phyloP scores from a whole-genome alignment of 2,113 vertebrate species.

The Mus spicilegus region DNA sequence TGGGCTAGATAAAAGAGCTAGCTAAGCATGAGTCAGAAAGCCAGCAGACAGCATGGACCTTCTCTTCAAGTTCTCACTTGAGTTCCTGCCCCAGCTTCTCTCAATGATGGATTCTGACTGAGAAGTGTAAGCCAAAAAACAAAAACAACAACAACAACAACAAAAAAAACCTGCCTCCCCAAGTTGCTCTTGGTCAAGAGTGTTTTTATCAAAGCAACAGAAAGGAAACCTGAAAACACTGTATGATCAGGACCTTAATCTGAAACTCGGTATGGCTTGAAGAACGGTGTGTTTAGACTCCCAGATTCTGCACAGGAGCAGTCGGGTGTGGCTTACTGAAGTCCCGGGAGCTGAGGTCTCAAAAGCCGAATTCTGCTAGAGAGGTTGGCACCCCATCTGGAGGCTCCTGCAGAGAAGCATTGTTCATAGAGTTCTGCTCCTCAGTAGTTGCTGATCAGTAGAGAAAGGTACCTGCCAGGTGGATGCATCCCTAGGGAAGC shows the following conservation, averaged over 20 bases:
- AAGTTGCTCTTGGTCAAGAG: neutral
- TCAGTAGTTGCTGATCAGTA: neutral
- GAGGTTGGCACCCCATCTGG: too few relatives aligned
- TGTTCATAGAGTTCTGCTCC: neutral
- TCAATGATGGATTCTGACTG: neutral
- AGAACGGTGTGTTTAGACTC: fast-evolving
- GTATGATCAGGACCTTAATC: neutral
- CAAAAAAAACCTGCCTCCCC: too few relatives aligned
- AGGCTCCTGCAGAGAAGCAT: neutral
- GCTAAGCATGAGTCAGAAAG: too few relatives aligned
- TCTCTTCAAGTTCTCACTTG: neutral
- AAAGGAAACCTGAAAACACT: neutral
- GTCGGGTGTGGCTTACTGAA: neutral
- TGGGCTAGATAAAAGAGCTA: neutral
- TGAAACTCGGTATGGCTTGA: neutral
- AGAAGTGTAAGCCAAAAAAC: too few relatives aligned
- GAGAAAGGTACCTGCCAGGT: too few relatives aligned
- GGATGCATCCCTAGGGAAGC: fast-evolving
- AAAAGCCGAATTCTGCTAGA: neutral
- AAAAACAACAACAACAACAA: too few relatives aligned
- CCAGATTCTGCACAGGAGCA: fast-evolving
- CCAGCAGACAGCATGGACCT: too few relatives aligned
- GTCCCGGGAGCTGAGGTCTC: neutral
- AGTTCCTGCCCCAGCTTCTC: neutral
- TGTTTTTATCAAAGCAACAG: neutral